A percentile compares a stretch with the other conserved stretches of the same genome.
Conservation (phyloP, 2,113 vertebrate genomes). For the Lepus timidus region DNA sequence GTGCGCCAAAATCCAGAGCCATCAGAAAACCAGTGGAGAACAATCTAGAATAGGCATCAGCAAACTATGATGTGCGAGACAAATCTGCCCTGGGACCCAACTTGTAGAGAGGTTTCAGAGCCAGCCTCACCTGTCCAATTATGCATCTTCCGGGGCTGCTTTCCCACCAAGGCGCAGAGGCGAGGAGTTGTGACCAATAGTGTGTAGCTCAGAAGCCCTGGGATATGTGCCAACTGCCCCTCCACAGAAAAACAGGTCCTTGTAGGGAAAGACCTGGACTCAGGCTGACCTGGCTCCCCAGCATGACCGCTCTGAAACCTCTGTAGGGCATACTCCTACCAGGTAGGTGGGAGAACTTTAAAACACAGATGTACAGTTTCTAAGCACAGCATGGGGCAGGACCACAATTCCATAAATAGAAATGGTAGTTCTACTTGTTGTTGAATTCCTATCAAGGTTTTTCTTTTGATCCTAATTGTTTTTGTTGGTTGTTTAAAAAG, state of each 20-base stretch:
- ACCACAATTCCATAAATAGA: not conserved
- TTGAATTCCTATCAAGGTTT: not conserved
- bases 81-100: not conserved
- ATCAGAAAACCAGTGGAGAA: not conserved
- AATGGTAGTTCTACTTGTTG: not conserved
- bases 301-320: slow-evolving; percentile 37
- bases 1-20: slow-evolving; percentile 22
- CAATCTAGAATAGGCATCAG: not conserved
- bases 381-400: not conserved
- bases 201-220: not conserved
- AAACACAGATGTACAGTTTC: not conserved
- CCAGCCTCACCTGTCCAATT: not conserved
- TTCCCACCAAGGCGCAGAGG: not conserved
- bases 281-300: not conserved
- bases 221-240: slow-evolving; percentile 42
- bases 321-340: not conserved
- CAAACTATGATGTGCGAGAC: not conserved
- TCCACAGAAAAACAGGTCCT: not conserved
- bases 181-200: not conserved
- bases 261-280: slow-evolving; percentile 18
- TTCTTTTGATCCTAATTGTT: no score
- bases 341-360: not conserved
- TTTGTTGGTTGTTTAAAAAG: no score
- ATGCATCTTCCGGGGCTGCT: not conserved
- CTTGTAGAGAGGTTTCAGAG: not conserved